Evolutionary conservation across 2,888 invertebrate genomes (phyloP).

Genomic region (Apotomis capreana): DNA sequence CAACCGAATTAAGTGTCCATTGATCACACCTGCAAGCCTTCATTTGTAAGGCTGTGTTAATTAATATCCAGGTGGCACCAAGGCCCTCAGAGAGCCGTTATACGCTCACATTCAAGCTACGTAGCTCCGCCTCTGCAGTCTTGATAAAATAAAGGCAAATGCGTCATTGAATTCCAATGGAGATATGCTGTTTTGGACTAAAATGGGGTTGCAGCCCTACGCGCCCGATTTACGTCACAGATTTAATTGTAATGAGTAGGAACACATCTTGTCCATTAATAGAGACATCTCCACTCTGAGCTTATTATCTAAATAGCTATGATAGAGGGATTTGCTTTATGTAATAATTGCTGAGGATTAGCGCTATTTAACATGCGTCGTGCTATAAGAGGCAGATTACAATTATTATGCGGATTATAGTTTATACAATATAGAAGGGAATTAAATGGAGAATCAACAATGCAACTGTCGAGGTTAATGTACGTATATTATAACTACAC

Average conservation of each 20-base stretch:
- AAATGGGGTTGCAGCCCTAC: neutral
- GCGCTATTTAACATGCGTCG: neutral
- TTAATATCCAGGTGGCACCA: neutral
- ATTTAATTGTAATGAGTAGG: slow-evolving; percentile 27
- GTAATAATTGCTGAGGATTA: slow-evolving; percentile 11
- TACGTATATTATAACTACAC: too few species aligned
- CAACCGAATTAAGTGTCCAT: neutral
- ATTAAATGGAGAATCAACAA: neutral
- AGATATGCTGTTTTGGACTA: neutral
- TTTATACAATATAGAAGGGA: neutral
- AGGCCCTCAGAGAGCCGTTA: neutral
- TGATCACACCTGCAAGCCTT: neutral
- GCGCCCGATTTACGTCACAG: slow-evolving; percentile 1
- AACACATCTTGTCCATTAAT: slow-evolving; percentile 33
- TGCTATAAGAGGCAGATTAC: neutral
- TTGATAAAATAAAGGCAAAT: neutral
- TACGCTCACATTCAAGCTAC: slow-evolving; percentile 1
- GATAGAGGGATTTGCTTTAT: slow-evolving; percentile 19
- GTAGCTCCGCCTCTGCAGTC: neutral
- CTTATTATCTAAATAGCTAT: slow-evolving; percentile 19
- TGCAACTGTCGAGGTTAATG: too few species aligned
- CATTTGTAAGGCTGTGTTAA: neutral
- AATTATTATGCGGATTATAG: neutral
- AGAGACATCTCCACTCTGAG: slow-evolving; percentile 19
- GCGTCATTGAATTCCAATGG: neutral